A percentile compares a stretch with the other conserved stretches of the same genome.
These are phyloP conservation scores for Microcaecilia unicolor DNA, from an alignment of 2,797 vertebrate genomes.

Conservation along the genomic window DNA sequence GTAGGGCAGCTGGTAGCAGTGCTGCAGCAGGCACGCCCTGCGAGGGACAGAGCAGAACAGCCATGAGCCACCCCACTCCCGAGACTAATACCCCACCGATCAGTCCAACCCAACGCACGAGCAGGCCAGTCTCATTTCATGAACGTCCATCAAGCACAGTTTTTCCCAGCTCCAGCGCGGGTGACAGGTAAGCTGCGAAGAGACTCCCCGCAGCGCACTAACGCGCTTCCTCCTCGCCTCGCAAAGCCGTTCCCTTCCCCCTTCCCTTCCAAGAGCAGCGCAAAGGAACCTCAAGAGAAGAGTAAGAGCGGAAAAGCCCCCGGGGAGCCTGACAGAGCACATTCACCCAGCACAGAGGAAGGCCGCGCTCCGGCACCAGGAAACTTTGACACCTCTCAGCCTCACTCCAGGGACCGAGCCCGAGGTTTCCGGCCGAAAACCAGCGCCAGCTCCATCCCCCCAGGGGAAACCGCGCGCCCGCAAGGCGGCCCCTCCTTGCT, in stretches of 20 bases:
- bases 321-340: slow-evolving; percentile 1
- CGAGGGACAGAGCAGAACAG: not conserved
- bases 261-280: no score
- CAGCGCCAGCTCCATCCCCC: not conserved
- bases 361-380: no score
- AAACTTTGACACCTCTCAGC: no score
- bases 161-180: no score
- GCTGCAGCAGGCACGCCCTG: not conserved
- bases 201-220: slow-evolving; percentile 24
- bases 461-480: no score
- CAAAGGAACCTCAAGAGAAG: no score
- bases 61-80: not conserved
- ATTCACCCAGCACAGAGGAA: not conserved
- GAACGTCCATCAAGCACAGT: no score
- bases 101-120: not conserved
- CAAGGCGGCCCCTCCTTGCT: not conserved
- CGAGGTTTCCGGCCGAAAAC: not conserved
- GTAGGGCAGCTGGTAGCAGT: not conserved
- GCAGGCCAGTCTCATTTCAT: no score
- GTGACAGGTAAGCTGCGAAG: no score
- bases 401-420: not conserved
- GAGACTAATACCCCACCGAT: no score
- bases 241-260: slow-evolving; percentile 21
- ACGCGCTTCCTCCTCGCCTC: slow-evolving; percentile 14
- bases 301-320: no score